Evolutionary conservation across 2,797 vertebrate genomes (phyloP).

Genomic region (Aldrovandia affinis): DNA sequence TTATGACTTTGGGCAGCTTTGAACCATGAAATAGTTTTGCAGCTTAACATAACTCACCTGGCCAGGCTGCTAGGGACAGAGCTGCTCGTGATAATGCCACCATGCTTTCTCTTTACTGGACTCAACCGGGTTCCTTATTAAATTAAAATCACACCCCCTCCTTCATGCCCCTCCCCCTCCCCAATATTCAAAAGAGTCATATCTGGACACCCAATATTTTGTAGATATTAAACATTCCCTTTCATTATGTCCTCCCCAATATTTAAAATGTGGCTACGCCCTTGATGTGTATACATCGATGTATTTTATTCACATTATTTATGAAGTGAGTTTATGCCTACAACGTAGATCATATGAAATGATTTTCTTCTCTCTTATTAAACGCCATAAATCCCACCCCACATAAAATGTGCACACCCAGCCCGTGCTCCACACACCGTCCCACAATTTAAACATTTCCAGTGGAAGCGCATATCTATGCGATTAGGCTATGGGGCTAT

Average conservation of each 20-base stretch:
- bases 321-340: no score
- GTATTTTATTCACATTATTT: no score
- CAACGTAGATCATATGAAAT: no score
- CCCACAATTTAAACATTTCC: no score
- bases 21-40: not conserved
- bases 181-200: no score
- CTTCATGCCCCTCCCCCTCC: no score
- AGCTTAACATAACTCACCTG: not conserved
- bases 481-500: no score
- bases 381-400: not conserved
- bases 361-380: not conserved
- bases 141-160: not conserved
- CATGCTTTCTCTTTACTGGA: not conserved
- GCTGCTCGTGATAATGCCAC: not conserved
- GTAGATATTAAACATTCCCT: no score
- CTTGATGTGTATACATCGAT: no score
- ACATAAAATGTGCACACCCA: not conserved
- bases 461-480: conserved; percentile 2
- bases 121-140: not conserved
- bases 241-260: no score
- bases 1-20: not conserved
- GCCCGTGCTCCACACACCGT: not conserved
- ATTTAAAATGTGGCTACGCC: no score
- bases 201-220: no score
- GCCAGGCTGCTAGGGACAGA: not conserved